Percentiles rank a stretch among this genome's conserved stretches.
Evolutionary conservation across 2,113 vertebrate species (phyloP).

Genomic region (Panthera uncia): DNA sequence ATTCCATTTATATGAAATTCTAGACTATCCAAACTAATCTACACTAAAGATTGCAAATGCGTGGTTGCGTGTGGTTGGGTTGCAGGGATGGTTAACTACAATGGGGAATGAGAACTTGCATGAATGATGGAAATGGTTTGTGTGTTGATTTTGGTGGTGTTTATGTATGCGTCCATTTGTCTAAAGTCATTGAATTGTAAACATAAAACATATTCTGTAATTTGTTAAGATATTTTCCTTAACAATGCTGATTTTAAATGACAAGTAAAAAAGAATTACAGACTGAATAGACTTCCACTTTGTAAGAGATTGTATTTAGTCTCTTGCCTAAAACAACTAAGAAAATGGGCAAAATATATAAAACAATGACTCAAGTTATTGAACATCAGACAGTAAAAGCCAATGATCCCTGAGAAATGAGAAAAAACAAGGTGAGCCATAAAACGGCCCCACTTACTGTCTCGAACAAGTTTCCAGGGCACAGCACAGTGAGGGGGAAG

Average conservation of each 20-base stretch:
- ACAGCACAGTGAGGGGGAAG: accelerated
- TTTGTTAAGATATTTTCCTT: background rate
- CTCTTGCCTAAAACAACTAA: background rate
- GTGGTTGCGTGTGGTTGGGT: background rate
- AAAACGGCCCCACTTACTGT: background rate
- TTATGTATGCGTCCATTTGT: background rate
- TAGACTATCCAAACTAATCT: background rate
- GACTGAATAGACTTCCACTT: background rate
- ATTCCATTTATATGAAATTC: background rate
- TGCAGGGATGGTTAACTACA: background rate
- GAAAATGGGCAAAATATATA: background rate
- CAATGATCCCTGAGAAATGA: background rate
- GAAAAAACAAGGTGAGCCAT: background rate
- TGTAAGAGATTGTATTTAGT: background rate
- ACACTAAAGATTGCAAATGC: background rate
- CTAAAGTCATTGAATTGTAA: background rate
- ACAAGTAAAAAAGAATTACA: background rate
- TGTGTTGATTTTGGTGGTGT: background rate
- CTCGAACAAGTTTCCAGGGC: background rate
- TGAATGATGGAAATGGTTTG: background rate
- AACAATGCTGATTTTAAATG: background rate
- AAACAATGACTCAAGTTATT: background rate
- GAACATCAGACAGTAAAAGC: background rate
- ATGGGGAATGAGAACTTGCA: background rate
- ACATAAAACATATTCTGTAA: background rate